Evolutionary conservation across 2,113 vertebrate genomes (phyloP).

Genomic region (Osmerus eperlanus): DNA sequence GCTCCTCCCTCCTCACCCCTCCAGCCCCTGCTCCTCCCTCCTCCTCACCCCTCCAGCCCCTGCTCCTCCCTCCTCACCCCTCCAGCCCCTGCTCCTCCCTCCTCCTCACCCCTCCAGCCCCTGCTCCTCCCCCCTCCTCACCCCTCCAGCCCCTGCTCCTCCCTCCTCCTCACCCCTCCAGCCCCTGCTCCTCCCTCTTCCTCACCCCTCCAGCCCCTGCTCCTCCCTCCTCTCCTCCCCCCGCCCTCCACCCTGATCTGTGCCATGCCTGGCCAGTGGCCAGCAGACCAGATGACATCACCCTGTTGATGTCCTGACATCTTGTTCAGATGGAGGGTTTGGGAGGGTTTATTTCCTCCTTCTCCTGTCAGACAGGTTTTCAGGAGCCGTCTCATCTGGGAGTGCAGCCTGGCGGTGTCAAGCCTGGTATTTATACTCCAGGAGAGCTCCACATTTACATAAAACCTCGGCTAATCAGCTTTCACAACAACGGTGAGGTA

Average conservation of each 20-base stretch:
- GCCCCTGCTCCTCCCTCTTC: too few relatives aligned
- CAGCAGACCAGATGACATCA: constrained; percentile 62
- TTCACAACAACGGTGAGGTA: constrained; percentile 68
- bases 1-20: too few relatives aligned
- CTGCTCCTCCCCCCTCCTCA: too few relatives aligned
- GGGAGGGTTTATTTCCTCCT: constrained; percentile 13
- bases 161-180: too few relatives aligned
- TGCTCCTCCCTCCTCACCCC: too few relatives aligned
- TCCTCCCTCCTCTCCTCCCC: too few relatives aligned
- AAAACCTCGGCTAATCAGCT: constrained; percentile 65
- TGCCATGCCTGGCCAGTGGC: constrained; percentile 53
- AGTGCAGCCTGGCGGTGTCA: constrained; percentile 27
- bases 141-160: too few relatives aligned
- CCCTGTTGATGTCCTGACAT: constrained; percentile 63
- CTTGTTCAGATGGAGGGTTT: constrained; percentile 53
- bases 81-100: too few relatives aligned
- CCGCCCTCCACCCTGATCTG: constrained; percentile 25
- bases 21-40: too few relatives aligned
- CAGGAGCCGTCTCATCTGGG: constrained; percentile 40
- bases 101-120: too few relatives aligned
- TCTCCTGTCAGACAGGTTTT: constrained; percentile 25
- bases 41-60: too few relatives aligned
- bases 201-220: not conserved
- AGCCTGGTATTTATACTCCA: constrained; percentile 44
- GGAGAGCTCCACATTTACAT: constrained; percentile 64